A percentile compares a stretch with the other conserved stretches of the same genome.
Conservation (phyloP, 2,888 invertebrate genomes). For the Camptogramma bilineatum region DNA sequence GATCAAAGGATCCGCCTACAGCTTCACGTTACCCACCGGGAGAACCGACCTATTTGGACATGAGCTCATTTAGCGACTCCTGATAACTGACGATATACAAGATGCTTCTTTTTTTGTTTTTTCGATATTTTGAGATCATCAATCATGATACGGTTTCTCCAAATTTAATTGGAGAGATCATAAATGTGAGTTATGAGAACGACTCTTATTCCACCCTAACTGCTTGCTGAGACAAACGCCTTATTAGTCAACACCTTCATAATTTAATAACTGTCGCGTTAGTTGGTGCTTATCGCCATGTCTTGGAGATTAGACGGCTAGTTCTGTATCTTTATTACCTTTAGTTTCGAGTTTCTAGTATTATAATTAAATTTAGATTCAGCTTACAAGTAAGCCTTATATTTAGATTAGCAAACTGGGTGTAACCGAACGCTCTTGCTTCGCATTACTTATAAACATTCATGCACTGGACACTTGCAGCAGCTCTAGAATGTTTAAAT, state of each 20-base stretch:
- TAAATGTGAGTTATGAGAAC: constrained; percentile 57
- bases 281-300: constrained; percentile 52
- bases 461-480: background rate
- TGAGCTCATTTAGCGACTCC: constrained; percentile 53
- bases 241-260: constrained; percentile 58
- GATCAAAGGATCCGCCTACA: constrained; percentile 73
- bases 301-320: constrained; percentile 49
- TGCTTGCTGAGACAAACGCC: constrained; percentile 41
- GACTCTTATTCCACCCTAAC: constrained; percentile 45
- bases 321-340: constrained; percentile 47
- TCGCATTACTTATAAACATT: constrained; percentile 13
- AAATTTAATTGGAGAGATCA: constrained; percentile 61
- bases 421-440: constrained; percentile 27
- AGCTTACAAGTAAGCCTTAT: constrained; percentile 28
- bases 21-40: constrained; percentile 49
- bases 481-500: background rate
- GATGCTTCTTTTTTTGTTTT: constrained; percentile 33
- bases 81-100: constrained; percentile 29
- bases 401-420: constrained; percentile 28
- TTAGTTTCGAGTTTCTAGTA: constrained; percentile 41
- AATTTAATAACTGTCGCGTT: constrained; percentile 56
- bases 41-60: constrained; percentile 57
- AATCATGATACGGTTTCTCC: constrained; percentile 56
- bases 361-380: constrained; percentile 35
- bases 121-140: constrained; percentile 44